Evolutionary conservation across 2,113 vertebrate species (phyloP).

Genomic region (Cichladusa arquata): DNA sequence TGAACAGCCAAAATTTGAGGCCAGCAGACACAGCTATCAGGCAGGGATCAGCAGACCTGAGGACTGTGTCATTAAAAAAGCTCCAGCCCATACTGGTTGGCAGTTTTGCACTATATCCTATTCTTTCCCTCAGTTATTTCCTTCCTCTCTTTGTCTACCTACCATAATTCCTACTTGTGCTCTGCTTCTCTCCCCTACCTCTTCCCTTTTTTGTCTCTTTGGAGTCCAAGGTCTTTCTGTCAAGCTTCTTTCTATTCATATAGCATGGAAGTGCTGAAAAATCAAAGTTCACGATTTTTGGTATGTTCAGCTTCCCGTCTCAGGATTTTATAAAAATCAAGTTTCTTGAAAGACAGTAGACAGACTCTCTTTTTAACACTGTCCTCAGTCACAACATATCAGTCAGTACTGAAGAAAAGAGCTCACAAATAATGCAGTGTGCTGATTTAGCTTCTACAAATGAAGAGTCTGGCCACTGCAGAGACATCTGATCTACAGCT

Average conservation of each 20-base stretch:
- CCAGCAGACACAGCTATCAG: slow-evolving; percentile 11
- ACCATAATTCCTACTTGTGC: background rate
- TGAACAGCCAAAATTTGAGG: background rate
- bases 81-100: background rate
- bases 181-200: background rate
- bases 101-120: background rate
- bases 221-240: background rate
- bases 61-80: background rate
- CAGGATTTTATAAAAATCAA: background rate
- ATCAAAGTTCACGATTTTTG: background rate
- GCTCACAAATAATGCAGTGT: background rate
- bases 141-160: slow-evolving; percentile 13
- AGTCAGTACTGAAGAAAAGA: background rate
- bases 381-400: background rate
- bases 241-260: background rate
- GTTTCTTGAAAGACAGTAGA: background rate
- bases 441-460: slow-evolving; percentile 16
- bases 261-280: background rate
- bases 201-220: background rate
- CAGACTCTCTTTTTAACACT: background rate
- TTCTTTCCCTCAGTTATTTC: background rate
- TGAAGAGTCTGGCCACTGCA: background rate
- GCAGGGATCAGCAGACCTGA: background rate
- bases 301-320: background rate
- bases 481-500: background rate